Conservation (phyloP, 2,113 vertebrate genomes). For the Catharus fuscescens region DNA sequence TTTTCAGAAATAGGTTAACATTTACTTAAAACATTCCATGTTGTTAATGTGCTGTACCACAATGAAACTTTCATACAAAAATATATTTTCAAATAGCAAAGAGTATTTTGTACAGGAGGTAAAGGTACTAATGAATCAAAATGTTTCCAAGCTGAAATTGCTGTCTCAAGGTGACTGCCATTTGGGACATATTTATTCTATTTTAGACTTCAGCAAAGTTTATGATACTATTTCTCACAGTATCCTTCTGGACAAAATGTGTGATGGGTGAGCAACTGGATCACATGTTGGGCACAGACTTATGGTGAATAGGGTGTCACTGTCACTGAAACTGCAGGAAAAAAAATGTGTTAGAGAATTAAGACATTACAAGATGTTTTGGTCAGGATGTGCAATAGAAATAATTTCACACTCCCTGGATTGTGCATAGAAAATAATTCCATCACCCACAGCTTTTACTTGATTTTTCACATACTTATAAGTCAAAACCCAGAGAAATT, state of each 20-base stretch:
- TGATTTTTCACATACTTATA: too few species aligned
- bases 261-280: accelerated
- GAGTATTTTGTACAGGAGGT: neutral
- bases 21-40: neutral
- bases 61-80: neutral
- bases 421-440: too few species aligned
- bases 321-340: neutral
- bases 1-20: neutral
- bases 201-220: neutral
- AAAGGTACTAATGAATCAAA: neutral
- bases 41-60: neutral
- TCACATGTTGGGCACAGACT: neutral
- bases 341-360: too few species aligned
- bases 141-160: neutral
- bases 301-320: neutral
- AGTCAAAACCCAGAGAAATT: too few species aligned
- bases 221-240: neutral
- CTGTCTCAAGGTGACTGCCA: neutral
- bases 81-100: neutral
- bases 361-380: too few species aligned
- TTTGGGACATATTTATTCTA: neutral
- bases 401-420: too few species aligned
- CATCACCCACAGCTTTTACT: too few species aligned
- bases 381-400: too few species aligned
- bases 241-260: too few species aligned